Evolutionary conservation across 1,140 invertebrate species (phyloP), one percentile per base, ranked within the genome.

Genomic region (Neuroterus valhalla): DNA sequence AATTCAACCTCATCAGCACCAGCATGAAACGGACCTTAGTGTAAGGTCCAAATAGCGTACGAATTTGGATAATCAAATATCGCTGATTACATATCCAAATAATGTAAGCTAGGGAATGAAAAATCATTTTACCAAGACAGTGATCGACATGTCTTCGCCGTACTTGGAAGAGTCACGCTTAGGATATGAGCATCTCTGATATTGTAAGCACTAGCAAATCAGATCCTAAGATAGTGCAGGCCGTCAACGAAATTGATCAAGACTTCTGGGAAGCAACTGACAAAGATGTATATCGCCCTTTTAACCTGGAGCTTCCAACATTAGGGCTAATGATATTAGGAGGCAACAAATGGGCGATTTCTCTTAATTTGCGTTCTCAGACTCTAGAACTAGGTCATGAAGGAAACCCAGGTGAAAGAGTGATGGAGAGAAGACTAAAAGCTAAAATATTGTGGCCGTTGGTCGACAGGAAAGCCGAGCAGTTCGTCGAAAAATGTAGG

Each of bases 401-500:
- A 78, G 87, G 83, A 4, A 91, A 93, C 78, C 84, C 86, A 15
- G 91, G 91, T 8, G 87, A 91, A 11, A 87, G 86, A 2, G 85
- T 82, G 2, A 93, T 92, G 91, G 93, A 93, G 81, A 72, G 81
- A 2, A 52, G 91, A 10, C 85, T 92, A 3, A 66, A 90, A n/a
- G n/a, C n/a, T n/a, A n/a, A n/a, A n/a, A n/a, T n/a, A n/a, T n/a
- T n/a, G n/a, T n/a, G n/a, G n/a, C n/a, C n/a, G n/a, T n/a, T n/a
- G n/a, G n/a, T n/a, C n/a, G n/a, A n/a, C n/a, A n/a, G n/a, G n/a
- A n/a, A n/a, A n/a, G n/a, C n/a, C n/a, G n/a, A n/a, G n/a, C n/a
- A n/a, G n/a, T n/a, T n/a, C n/a, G n/a, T n/a, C n/a, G n/a, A n/a
- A n/a, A n/a, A n/a, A n/a, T n/a, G n/a, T n/a, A n/a, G n/a, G n/a